Evolutionary conservation across 2,797 vertebrate species (phyloP), one percentile per base, ranked within the genome.

Genomic region (Microctenopoma steveboyesi): DNA sequence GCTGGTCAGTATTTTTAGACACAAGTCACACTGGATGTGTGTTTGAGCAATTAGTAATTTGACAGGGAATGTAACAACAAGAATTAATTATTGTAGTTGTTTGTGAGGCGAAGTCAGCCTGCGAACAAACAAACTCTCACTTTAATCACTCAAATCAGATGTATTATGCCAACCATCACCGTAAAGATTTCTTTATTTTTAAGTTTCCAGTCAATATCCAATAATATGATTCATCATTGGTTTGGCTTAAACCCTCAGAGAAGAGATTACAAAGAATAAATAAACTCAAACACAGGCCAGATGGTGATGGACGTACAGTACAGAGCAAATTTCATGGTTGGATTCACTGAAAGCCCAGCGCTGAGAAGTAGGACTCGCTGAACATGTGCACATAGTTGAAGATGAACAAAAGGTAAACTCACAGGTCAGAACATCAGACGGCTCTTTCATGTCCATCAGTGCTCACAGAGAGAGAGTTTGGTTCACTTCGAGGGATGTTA

Each of bases 361-460:
- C 45, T 78, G 53, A 79, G 66, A 74, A 45, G 42, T 39, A 42
- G 45, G 28, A 49, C 10, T 25, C 0, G 39, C 49, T 53, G 22
- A 46, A 35, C 64, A 53, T 7, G 0, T 37, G 39, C 27, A 8
- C 51, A 27, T 0, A n/a, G 54, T 47, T 67, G 59, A 64, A 40
- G 25, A 49, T 52, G 67, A 63, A 83, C 73, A 81, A 64, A 61
- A 74, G 73, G 62, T 67, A 78, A 86, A 79, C 52, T 77, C 81
- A 5, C 75, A 82, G 77, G 73, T 86, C 75, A 64, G 47, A 72
- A 79, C 75, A 82, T 87, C 79, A 80, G 67, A 78, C 4, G 22
- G 43, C 61, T 58, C 86, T 85, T 85, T 88, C 64, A 86, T 74
- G 79, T 85, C 53, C 3, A 5, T 43, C 48, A 22, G 49, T 3